Evolutionary conservation across 1,140 invertebrate genomes (phyloP).

Genomic region (Tetramorium parvispinum): DNA sequence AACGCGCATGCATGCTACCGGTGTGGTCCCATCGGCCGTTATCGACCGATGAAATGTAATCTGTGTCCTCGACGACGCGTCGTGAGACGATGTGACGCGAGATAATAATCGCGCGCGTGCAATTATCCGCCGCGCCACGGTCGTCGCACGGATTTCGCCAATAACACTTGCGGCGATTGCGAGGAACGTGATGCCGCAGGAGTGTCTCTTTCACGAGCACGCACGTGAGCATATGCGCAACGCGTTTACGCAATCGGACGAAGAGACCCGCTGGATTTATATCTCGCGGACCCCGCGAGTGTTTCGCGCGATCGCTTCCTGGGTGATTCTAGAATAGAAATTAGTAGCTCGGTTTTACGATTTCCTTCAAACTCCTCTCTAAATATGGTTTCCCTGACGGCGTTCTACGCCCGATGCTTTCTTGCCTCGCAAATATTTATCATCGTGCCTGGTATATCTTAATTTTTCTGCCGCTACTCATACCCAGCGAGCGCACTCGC

Average conservation of each 20-base stretch:
- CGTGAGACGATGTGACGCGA: neutral
- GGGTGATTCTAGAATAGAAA: conserved; percentile 4
- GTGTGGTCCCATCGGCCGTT: neutral
- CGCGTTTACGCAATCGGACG: neutral
- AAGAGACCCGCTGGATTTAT: conserved; percentile 37
- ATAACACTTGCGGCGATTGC: neutral
- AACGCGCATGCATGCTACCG: neutral
- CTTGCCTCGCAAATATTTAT: conserved; percentile 20
- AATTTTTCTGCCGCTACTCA: neutral
- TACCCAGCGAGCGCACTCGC: neutral
- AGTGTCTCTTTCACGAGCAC: neutral
- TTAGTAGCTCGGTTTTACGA: conserved; percentile 26
- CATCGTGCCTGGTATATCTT: conserved; percentile 9
- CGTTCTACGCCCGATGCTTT: neutral
- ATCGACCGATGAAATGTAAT: conserved; percentile 56
- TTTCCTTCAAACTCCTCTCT: neutral
- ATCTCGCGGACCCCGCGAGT: neutral
- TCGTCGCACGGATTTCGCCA: conserved; percentile 1
- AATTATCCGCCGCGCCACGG: conserved; percentile 8
- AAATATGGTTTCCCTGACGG: conserved; percentile 18
- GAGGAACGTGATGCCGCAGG: neutral
- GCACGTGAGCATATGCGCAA: neutral
- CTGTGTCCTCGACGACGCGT: neutral
- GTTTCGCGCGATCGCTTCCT: conserved; percentile 26
- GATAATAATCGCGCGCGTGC: neutral